Percentiles rank a stretch among this genome's conserved stretches.
These are phyloP conservation scores for Platypus cylindrus DNA, from an alignment of 2,888 invertebrate species.

Conservation along the genomic window DNA sequence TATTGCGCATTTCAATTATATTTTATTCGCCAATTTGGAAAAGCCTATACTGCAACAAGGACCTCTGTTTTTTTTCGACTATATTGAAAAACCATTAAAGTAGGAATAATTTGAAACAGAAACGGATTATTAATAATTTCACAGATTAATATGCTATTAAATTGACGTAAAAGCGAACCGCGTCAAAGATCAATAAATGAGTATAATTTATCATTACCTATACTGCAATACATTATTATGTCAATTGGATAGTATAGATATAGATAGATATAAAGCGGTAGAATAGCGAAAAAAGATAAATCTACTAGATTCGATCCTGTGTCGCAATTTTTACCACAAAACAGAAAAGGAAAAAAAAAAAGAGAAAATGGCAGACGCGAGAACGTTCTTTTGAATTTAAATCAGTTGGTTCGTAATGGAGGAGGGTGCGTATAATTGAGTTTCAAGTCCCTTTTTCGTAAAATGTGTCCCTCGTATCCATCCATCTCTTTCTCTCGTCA, in stretches of 20 bases:
- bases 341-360: constrained; percentile 13
- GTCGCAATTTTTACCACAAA: constrained; percentile 8
- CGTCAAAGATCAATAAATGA: no score
- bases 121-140: background rate
- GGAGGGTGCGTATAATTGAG: constrained; percentile 28
- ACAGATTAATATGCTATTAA: no score
- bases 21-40: constrained; percentile 18
- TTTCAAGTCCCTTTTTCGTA: constrained; percentile 20
- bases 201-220: no score
- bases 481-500: background rate
- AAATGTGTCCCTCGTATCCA: background rate
- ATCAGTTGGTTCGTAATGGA: constrained; percentile 27
- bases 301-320: background rate
- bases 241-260: no score
- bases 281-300: no score
- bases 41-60: no score
- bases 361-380: constrained; percentile 17
- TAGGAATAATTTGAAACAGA: constrained; percentile 1
- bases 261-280: no score
- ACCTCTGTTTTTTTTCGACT: no score
- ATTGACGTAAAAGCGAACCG: no score
- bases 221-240: no score
- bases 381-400: constrained; percentile 26
- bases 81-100: constrained; percentile 2
- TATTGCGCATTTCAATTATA: constrained; percentile 20